Evolutionary conservation across 2,113 vertebrate species (phyloP).

Genomic region (Mohoua ochrocephala): DNA sequence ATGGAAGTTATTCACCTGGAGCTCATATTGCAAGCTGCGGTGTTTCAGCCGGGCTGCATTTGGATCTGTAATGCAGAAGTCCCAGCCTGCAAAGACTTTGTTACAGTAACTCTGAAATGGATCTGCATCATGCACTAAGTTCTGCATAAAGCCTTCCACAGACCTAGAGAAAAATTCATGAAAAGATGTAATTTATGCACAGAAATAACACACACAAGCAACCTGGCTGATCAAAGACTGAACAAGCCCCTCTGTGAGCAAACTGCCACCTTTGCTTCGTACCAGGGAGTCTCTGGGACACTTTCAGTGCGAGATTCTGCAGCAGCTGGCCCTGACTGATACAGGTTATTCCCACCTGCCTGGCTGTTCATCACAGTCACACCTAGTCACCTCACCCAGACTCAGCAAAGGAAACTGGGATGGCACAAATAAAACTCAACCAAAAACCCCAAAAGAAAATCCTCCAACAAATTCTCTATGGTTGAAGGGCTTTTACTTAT

Average conservation of each 20-base stretch:
- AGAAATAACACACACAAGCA: not conserved
- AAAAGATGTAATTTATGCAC: not conserved
- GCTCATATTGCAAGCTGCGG: conserved; percentile 85
- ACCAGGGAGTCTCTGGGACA: not conserved
- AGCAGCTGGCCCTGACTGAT: not conserved
- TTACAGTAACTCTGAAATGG: conserved; percentile 96
- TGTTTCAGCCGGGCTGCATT: conserved; percentile 79
- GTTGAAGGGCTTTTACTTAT: not conserved
- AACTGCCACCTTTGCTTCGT: not conserved
- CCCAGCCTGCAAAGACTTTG: conserved; percentile 96
- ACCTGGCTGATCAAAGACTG: not conserved
- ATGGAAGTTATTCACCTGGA: conserved; percentile 73
- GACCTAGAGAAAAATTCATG: conserved; percentile 68
- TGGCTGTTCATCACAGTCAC: not conserved
- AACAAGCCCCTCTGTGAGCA: not conserved
- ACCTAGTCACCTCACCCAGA: not conserved
- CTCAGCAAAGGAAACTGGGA: not conserved
- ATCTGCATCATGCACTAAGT: conserved; percentile 82
- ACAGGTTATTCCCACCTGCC: not conserved
- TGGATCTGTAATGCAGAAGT: conserved; percentile 90
- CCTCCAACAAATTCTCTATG: not conserved
- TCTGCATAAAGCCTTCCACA: conserved; percentile 85
- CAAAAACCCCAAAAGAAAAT: not conserved
- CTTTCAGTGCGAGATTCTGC: not conserved
- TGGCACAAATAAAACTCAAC: not conserved